Evolutionary conservation across 1,140 invertebrate genomes (phyloP).

Genomic region (Battus philenor): DNA sequence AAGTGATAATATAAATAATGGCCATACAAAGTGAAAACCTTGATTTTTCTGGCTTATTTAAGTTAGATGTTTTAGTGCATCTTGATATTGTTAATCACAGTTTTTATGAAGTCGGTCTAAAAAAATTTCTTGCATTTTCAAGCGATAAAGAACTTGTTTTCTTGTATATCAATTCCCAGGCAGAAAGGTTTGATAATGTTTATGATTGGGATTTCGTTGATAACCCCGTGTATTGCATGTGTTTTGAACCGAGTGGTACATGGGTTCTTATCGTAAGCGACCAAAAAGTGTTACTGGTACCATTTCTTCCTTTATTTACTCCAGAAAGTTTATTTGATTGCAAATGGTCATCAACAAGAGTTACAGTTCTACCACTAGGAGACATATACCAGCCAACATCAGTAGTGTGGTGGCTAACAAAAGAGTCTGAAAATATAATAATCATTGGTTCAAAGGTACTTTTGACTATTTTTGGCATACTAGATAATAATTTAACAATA

Average conservation of each 20-base stretch:
- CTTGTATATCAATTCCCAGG: constrained; percentile 53
- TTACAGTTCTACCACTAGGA: constrained; percentile 53
- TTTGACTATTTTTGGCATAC: not conserved
- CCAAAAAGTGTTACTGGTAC: constrained; percentile 57
- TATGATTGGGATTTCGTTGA: constrained; percentile 66
- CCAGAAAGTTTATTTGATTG: constrained; percentile 60
- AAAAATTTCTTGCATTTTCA: constrained; percentile 57
- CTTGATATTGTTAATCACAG: constrained; percentile 52
- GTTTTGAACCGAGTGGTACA: constrained; percentile 68
- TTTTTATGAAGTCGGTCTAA: constrained; percentile 64
- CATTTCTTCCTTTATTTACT: constrained; percentile 57
- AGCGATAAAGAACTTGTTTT: constrained; percentile 63
- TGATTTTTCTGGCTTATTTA: constrained; percentile 51
- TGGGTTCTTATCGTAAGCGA: constrained; percentile 63
- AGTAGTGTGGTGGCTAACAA: constrained; percentile 65
- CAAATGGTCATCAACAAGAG: constrained; percentile 63
- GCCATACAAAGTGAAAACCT: constrained; percentile 38
- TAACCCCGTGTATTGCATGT: constrained; percentile 65
- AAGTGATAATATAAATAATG: constrained; percentile 23
- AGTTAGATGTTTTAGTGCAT: constrained; percentile 60
- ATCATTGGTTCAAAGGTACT: constrained; percentile 62
- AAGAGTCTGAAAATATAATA: constrained; percentile 62
- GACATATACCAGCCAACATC: constrained; percentile 48
- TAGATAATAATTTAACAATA: too few species aligned
- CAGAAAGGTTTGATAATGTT: constrained; percentile 50